Evolutionary conservation across 2,888 invertebrate species (phyloP), one percentile per base, ranked within the genome.

Genomic region (Lapara coniferarum): DNA sequence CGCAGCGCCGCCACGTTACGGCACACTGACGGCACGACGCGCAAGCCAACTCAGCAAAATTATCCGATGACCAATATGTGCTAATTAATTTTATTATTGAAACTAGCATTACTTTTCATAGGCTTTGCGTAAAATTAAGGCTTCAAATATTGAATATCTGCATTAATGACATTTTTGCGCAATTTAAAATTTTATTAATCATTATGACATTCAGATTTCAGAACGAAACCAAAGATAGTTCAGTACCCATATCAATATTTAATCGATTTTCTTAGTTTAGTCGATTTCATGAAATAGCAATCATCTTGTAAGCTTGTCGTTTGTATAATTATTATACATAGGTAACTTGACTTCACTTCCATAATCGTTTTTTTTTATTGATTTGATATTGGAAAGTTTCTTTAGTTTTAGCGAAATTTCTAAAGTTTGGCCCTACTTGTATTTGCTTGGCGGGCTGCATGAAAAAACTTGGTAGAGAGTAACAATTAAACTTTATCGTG

Each of bases 1-100:
- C 90, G 89, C 85, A 91, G 89, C 89, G 89, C 91, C 92, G 92
- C 93, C 93, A 93, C 93, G 92, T 93, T 93, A 92, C 87, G 90
- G 89, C 90, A 89, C 90, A 92, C 91, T 91, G 90, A 91, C 89
- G 88, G 90, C 79, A 82, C 85, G 84, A 86, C 83, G 82, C 82
- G 76, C 80, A 87, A 88, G 92, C 92, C 92, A 92, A 92, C 92
- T 92, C 92, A 91, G 90, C 92, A 92, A 89, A 83, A 83, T 74
- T 78, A 68, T 59, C 74, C 71, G 59, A 44, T 67, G 67, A 67
- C 57, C 14, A 59, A 57, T 59, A 13, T 19, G 10, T 19, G 53
- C 44, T 70, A 37, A 37, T 66, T 66, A 68, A 19, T 63, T 16
- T 10, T 59, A 57, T 8, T 7, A 52, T n/a, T 30, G 4, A 51